phyloP scores from a whole-genome alignment of 2,113 vertebrate genomes.

The Psilopogon haemacephalus region DNA sequence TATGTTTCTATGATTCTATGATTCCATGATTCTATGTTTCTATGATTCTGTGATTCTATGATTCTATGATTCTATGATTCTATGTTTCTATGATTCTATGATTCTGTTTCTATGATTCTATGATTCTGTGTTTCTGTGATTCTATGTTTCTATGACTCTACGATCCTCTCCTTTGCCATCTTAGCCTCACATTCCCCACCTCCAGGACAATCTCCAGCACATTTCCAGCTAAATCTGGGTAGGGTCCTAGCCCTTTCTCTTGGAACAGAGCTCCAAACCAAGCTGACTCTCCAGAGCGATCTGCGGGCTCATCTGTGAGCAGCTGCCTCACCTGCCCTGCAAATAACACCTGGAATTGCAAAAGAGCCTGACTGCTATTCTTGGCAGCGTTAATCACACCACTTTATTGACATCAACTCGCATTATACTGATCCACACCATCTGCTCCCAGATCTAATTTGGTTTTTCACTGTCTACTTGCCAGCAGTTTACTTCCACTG shows the following conservation, averaged over 20 bases:
- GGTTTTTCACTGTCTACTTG: conserved; percentile 58
- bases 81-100: too few species aligned
- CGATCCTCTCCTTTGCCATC: not conserved
- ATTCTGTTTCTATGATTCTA: too few species aligned
- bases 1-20: too few species aligned
- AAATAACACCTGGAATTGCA: conserved; percentile 60
- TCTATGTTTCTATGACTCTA: too few species aligned
- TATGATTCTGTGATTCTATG: too few species aligned
- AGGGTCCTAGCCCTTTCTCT: not conserved
- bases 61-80: too few species aligned
- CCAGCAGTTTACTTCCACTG: conserved; percentile 45
- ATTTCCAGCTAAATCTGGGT: not conserved
- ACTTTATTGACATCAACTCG: conserved; percentile 61
- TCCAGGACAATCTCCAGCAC: not conserved
- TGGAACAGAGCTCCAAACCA: conserved; percentile 15
- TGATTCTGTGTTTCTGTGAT: too few species aligned
- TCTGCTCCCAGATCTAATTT: conserved; percentile 66
- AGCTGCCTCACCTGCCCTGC: conserved; percentile 51
- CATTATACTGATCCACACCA: conserved; percentile 67
- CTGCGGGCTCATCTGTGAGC: not conserved
- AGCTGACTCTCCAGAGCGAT: not conserved
- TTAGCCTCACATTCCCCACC: not conserved
- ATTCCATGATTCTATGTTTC: too few species aligned
- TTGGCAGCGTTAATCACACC: conserved; percentile 55
- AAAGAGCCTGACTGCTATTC: conserved; percentile 32